phyloP scores from a whole-genome alignment of 2,888 invertebrate species.

The Dolichopus griseipennis region DNA sequence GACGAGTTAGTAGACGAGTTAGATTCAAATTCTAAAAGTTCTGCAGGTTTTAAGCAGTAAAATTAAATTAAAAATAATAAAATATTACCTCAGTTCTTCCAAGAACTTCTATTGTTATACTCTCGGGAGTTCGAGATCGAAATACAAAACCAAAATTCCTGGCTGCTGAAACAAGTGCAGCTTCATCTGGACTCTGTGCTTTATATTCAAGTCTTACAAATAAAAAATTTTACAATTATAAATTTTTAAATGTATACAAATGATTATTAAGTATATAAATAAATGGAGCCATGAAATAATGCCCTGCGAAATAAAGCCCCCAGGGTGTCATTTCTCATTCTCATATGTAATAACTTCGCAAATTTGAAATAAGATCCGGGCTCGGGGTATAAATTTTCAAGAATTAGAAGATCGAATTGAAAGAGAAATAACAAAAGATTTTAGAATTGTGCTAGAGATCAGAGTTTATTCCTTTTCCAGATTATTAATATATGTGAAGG shows the following conservation, averaged over 20 bases:
- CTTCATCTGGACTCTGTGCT: slow-evolving; percentile 98
- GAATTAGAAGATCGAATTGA: no score
- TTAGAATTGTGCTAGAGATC: no score
- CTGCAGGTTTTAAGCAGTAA: no score
- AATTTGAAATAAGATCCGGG: no score
- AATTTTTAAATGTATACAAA: not conserved
- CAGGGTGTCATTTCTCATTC: no score
- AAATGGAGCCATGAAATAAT: not conserved
- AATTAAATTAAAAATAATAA: not conserved
- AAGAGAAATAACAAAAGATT: no score
- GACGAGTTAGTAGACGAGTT: not conserved
- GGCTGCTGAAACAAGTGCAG: slow-evolving; percentile 93
- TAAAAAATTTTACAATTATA: not conserved
- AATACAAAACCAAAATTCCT: slow-evolving; percentile 99
- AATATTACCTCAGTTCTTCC: slow-evolving; percentile 58
- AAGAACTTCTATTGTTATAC: slow-evolving; percentile 85
- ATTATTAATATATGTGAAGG: no score
- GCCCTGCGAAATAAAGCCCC: no score
- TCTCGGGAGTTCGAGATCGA: slow-evolving; percentile 83
- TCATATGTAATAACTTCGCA: no score
- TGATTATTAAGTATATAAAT: not conserved
- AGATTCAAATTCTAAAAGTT: not conserved
- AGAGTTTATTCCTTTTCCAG: no score
- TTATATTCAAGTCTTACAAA: slow-evolving; percentile 43
- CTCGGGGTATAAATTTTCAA: no score